Base-by-base conservation (phyloP, 2,888 invertebrate genomes). In the Rutpela maculata region DNA sequence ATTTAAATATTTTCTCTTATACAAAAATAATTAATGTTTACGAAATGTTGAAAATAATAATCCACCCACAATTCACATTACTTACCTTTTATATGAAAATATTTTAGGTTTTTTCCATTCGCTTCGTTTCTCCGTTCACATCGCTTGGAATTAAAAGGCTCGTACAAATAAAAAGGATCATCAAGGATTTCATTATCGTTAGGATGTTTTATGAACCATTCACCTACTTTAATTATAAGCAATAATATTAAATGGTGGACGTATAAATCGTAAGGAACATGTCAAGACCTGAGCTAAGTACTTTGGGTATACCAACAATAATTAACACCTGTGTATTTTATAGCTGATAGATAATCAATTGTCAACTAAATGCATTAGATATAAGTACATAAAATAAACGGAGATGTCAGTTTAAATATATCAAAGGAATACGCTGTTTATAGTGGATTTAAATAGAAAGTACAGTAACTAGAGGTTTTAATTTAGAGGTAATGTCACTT, bases 131-230 rank as follows among this genome's bases (percentile, higher is more conserved):
- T n/a, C 12, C 11, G 18, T 50, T 59, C 69, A 43, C 35, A 71
- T 71, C 57, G 68, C 71, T 26, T 62, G 19, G 43, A 65, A 43
- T 65, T 65, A 38, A 38, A 19, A 43, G 62, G 65, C 9, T 38
- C 17, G 43, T 17, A 18, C 43, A 18, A 65, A 50, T 65, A 38
- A 65, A 65, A 22, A 43, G 19, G 65, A 63, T 31, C 65, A 65
- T 65, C 65, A 43, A 38, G 19, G 43, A n/a, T 43, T 65, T 65
- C 43, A 65, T 65, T 43, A 65, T 65, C 43, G 26, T 43, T 19
- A 19, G 4, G 43, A 18, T 22, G 43, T n/a, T 65, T 65, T 38
- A 43, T 17, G 19, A 43, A 19, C 18, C 26, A 17, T 43, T n/a
- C 50, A 6, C 6, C 6, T n/a, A 4, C 50, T n/a, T 50, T 50